These are phyloP conservation scores for Gonatopus flavifemur DNA, from an alignment of 1,140 invertebrate species.

Conservation along the genomic window DNA sequence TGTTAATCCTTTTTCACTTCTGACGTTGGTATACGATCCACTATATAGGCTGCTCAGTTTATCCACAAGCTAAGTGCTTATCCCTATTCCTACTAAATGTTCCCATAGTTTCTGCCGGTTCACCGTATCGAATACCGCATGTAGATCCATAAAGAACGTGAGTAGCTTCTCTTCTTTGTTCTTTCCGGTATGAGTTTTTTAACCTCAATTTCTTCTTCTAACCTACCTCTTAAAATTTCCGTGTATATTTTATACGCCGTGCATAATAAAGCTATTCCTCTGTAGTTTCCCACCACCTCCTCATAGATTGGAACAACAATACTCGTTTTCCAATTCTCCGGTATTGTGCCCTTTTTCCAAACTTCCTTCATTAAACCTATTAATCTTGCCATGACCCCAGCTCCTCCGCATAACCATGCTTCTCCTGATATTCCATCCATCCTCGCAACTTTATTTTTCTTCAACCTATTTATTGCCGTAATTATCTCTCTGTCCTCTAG, in stretches of 20 bases:
- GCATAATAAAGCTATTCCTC: background rate
- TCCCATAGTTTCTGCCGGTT: no score
- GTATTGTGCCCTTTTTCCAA: background rate
- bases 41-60: no score
- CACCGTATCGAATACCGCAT: no score
- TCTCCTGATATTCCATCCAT: no score
- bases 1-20: no score
- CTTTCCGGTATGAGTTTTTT: background rate
- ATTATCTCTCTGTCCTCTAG: background rate
- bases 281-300: background rate
- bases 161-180: no score
- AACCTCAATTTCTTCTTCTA: background rate
- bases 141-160: no score
- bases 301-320: background rate
- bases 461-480: no score
- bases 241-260: constrained; percentile 1
- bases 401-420: background rate
- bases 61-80: no score
- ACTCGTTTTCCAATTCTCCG: background rate
- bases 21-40: no score
- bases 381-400: background rate
- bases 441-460: no score
- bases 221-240: background rate
- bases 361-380: background rate
- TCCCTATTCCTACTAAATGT: no score